These are phyloP conservation scores for Microplitis mediator DNA, from an alignment of 1,140 invertebrate species.

Conservation along the genomic window DNA sequence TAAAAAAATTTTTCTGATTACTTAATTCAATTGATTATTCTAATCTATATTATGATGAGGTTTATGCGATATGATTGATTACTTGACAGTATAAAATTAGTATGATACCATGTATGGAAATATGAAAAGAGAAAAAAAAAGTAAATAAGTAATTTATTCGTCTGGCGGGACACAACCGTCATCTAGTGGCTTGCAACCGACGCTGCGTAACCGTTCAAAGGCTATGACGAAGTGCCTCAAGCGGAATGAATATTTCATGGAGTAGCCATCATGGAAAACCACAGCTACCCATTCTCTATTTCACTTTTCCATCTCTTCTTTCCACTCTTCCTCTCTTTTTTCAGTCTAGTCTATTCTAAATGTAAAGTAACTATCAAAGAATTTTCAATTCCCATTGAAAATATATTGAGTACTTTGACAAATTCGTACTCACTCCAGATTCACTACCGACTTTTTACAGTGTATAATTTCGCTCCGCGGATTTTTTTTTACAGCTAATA, in stretches of 20 bases:
- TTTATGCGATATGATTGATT: no score
- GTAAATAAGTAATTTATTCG: constrained; percentile 48
- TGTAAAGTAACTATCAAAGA: constrained; percentile 10
- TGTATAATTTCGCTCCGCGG: no score
- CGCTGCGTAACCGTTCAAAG: constrained; percentile 24
- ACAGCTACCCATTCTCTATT: constrained; percentile 9
- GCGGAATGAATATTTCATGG: constrained; percentile 36
- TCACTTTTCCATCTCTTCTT: background rate
- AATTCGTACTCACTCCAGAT: background rate
- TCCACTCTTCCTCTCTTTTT: constrained; percentile 6
- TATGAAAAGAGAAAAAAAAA: constrained; percentile 40
- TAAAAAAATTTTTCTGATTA: no score
- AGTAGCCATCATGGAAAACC: constrained; percentile 37
- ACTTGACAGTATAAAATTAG: background rate
- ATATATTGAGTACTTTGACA: background rate
- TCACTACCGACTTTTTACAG: no score
- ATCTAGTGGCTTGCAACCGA: background rate
- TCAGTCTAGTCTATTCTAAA: background rate
- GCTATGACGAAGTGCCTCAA: constrained; percentile 35
- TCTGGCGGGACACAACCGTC: constrained; percentile 36
- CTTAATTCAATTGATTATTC: no score
- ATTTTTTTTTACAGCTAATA: no score
- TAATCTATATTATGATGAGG: no score
- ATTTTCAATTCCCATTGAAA: constrained; percentile 21
- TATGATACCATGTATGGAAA: background rate